Evolutionary conservation across 2,113 vertebrate species (phyloP).

Genomic region (Neolamprologus variostigma): DNA sequence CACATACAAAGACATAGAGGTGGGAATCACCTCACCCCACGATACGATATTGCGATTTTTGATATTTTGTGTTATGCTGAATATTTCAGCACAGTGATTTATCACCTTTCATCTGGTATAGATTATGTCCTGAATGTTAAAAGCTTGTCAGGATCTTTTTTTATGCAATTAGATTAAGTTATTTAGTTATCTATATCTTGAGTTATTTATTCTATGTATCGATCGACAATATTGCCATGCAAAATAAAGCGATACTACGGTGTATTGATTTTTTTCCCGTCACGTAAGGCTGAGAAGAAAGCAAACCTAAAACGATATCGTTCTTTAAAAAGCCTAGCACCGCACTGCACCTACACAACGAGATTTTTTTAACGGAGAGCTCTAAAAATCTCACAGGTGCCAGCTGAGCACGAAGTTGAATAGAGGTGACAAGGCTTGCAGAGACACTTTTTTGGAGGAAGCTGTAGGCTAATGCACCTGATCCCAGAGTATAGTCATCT

Average conservation of each 20-base stretch:
- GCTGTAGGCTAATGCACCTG: slow-evolving; percentile 10
- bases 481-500: slow-evolving; percentile 10
- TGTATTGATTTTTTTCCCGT: neutral
- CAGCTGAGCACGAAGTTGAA: slow-evolving; percentile 21
- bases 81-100: neutral
- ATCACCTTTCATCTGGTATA: neutral
- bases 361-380: neutral
- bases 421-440: neutral
- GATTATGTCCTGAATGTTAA: neutral
- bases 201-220: neutral
- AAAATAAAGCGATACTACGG: neutral
- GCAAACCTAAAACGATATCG: neutral
- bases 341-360: neutral
- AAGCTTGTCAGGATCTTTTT: neutral
- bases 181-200: neutral
- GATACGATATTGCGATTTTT: neutral
- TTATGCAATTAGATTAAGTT: neutral
- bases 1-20: neutral
- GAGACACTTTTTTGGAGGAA: neutral
- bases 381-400: neutral
- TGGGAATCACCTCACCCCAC: neutral
- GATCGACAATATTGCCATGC: neutral
- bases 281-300: neutral
- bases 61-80: neutral
- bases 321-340: neutral